These are phyloP conservation scores for Miniopterus natalensis DNA, from an alignment of 2,113 vertebrate genomes.

Conservation along the genomic window DNA sequence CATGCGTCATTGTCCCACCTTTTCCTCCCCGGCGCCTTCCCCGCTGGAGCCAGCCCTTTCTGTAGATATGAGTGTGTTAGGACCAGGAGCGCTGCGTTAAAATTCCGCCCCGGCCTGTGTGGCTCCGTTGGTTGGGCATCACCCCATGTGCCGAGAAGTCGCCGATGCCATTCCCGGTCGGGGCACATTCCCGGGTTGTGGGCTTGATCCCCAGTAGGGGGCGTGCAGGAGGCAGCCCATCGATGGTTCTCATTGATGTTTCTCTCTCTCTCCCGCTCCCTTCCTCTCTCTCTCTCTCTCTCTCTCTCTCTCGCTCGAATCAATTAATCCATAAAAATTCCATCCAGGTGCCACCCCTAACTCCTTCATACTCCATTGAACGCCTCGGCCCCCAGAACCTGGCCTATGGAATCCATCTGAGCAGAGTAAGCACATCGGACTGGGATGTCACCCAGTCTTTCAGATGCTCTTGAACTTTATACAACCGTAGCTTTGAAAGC, in stretches of 20 bases:
- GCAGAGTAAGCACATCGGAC: background rate
- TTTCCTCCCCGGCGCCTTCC: background rate
- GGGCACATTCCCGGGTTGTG: too few relatives aligned
- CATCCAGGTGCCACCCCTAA: background rate
- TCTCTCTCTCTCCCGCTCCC: too few relatives aligned
- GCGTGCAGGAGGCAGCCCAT: too few relatives aligned
- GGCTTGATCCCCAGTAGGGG: too few relatives aligned
- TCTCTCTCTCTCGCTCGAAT: too few relatives aligned
- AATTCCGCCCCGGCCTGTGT: background rate
- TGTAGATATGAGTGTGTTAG: background rate
- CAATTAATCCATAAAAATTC: too few relatives aligned
- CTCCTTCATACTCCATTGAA: background rate
- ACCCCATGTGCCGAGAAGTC: too few relatives aligned
- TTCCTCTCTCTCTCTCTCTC: too few relatives aligned
- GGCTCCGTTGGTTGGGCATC: too few relatives aligned
- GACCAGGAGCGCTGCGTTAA: background rate
- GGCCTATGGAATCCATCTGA: background rate
- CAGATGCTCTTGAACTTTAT: slow-evolving; percentile 16
- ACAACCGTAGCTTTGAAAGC: background rate
- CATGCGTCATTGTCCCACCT: background rate
- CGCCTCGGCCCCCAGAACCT: background rate
- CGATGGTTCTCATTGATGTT: too few relatives aligned
- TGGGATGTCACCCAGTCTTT: background rate
- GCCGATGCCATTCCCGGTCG: too few relatives aligned
- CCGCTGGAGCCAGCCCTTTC: background rate